Conservation (phyloP, 1,140 invertebrate species). For the Saxidomus purpurata region DNA sequence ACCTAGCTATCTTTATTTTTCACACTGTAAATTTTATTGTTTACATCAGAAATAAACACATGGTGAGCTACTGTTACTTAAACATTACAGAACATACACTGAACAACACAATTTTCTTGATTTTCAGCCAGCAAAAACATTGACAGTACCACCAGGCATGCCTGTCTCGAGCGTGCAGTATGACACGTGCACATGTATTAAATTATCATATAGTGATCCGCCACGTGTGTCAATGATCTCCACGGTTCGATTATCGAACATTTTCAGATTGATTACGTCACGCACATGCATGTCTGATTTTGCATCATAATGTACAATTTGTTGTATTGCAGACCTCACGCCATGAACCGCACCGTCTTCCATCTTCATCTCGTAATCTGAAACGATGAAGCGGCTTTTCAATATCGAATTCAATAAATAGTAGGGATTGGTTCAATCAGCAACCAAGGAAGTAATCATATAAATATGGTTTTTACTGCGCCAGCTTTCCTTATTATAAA, state of each 20-base stretch:
- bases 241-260: constrained; percentile 39
- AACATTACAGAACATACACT: no score
- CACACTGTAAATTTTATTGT: no score
- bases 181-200: constrained; percentile 31
- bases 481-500: no score
- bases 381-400: background rate
- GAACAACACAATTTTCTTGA: no score
- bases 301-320: constrained; percentile 39
- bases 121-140: background rate
- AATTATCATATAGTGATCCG: background rate
- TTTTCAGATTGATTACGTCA: constrained; percentile 47
- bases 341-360: background rate
- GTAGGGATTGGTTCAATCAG: no score
- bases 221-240: constrained; percentile 52
- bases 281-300: constrained; percentile 15
- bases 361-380: constrained; percentile 48
- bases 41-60: no score
- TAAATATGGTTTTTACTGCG: no score
- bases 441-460: no score
- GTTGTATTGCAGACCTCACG: background rate
- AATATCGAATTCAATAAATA: no score
- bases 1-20: no score
- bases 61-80: no score
- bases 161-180: constrained; percentile 43
- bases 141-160: constrained; percentile 34